Base-by-base conservation (phyloP, 2,113 vertebrate genomes). In the Myiozetetes cayanensis region DNA sequence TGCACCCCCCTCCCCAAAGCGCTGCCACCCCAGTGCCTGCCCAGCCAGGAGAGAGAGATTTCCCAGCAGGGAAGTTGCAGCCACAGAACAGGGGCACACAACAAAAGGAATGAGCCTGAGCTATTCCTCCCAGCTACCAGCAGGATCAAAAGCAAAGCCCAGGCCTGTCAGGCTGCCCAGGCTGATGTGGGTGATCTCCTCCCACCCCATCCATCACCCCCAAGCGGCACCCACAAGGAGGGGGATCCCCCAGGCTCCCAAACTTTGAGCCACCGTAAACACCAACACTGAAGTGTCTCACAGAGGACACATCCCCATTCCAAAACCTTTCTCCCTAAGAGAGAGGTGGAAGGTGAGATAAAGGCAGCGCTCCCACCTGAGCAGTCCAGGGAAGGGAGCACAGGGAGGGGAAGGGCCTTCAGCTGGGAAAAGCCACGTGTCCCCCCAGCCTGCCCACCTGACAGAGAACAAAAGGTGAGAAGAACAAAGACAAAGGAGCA, bases 241-340 rank as follows among this genome's bases (percentile, higher is more conserved):
- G 8, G 17, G 25, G 11, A 56, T 17, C 31, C 58, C 72, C 28
- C 33, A 43, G 35, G 25, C 53, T n/a, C 52, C 53, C 71, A 53
- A 21, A 55, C 9, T 43, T 14, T 2, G 44, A 31, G n/a, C 7
- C 23, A 12, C 55, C 28, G 14, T 2, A 23, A 90, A 35, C 41
- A 43, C 30, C 75, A 73, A 2, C n/a, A 5, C 3, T 0, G 27
- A 14, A 30, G 11, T 1, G 13, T 22, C 23, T 63, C 39, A 8
- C 0, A 7, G 35, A 43, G 61, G 41, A 68, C 44, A 55, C 37
- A 61, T 4, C 44, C 53, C 37, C 0, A 0, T 5, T 23, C 46
- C 72, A 44, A 74, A 89, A 49, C 10, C 49, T 23, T 15, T 11
- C 73, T 53, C 58, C 31, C 46, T 24, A 5, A 37, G 37, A 4